Conservation (phyloP, 2,797 vertebrate genomes). For the Gymnothorax reevesii region DNA sequence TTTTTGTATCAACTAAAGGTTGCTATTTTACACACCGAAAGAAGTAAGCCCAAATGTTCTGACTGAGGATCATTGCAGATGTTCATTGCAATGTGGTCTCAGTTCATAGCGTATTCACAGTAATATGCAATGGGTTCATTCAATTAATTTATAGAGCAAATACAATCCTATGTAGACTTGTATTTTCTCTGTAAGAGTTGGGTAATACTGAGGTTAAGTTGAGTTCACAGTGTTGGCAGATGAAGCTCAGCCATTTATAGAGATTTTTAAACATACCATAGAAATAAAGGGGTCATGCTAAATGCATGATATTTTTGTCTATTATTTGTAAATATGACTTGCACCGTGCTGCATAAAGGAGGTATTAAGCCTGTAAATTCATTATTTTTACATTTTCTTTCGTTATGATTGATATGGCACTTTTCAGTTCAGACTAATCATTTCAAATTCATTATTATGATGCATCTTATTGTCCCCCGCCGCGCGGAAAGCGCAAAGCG, state of each 20-base stretch:
- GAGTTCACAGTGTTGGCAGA: not conserved
- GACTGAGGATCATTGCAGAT: too few species aligned
- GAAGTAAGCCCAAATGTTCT: not conserved
- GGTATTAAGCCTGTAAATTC: not conserved
- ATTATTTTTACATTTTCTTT: not conserved
- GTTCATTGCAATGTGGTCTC: too few species aligned
- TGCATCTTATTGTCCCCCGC: too few species aligned
- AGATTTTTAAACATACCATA: not conserved
- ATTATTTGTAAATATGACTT: not conserved
- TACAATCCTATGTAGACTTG: not conserved
- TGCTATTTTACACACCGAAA: not conserved
- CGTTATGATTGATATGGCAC: not conserved
- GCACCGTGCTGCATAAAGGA: not conserved
- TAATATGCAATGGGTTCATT: too few species aligned
- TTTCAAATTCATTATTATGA: not conserved
- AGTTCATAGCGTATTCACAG: too few species aligned
- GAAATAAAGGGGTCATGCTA: not conserved
- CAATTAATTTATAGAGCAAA: too few species aligned
- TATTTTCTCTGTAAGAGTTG: not conserved
- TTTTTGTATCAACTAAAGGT: not conserved
- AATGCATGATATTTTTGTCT: not conserved
- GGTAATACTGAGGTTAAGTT: not conserved
- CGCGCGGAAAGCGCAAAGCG: too few species aligned
- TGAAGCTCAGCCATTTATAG: not conserved
- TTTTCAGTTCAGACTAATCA: not conserved